These are phyloP conservation scores for Crocidura indochinensis DNA, from an alignment of 2,797 vertebrate genomes.

Conservation along the genomic window DNA sequence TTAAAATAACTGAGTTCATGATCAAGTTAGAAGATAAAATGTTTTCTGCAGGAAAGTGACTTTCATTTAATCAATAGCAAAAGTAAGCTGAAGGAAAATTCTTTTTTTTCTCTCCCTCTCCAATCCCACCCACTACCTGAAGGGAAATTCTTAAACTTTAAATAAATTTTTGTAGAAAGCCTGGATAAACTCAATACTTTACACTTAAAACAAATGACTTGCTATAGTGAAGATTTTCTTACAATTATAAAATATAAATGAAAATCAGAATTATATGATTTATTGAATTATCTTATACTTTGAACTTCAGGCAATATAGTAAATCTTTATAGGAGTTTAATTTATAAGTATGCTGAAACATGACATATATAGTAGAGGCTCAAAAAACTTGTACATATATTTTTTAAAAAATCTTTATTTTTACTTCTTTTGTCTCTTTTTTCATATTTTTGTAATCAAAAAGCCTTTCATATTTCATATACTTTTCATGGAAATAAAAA, in stretches of 20 bases:
- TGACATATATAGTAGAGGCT: neutral
- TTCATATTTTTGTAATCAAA: no score
- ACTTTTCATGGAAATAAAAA: no score
- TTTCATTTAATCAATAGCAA: slow-evolving; percentile 44
- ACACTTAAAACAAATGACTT: neutral
- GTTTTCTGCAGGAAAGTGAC: slow-evolving; percentile 19
- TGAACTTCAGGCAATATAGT: neutral
- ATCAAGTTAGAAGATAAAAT: slow-evolving; percentile 56
- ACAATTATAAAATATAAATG: neutral
- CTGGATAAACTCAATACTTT: neutral
- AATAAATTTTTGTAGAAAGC: neutral
- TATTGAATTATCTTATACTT: neutral
- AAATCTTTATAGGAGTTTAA: no score
- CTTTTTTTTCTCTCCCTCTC: no score
- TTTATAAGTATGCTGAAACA: neutral
- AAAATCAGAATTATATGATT: neutral
- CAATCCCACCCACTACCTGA: no score
- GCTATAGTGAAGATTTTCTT: neutral
- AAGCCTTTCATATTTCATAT: no score
- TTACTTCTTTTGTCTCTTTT: neutral
- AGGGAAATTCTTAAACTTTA: slow-evolving; percentile 51
- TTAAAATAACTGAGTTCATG: slow-evolving; percentile 68
- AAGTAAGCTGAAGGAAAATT: slow-evolving; percentile 35
- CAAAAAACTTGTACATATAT: neutral
- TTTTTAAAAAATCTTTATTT: neutral